Conservation (phyloP, 2,797 vertebrate genomes). For the Perodicticus potto region DNA sequence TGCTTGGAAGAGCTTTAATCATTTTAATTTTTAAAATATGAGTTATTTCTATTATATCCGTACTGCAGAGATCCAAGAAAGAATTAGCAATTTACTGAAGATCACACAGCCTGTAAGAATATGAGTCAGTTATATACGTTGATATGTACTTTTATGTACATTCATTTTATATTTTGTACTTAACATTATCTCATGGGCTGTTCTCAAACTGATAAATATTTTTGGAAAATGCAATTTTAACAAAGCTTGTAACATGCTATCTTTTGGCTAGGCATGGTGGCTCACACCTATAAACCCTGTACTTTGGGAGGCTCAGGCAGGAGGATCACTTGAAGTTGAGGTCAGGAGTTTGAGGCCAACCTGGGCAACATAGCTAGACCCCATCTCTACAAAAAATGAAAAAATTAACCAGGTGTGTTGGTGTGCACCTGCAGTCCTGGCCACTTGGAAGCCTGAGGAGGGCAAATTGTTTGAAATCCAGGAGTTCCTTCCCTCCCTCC, state of each 20-base stretch:
- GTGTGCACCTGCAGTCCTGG: background rate
- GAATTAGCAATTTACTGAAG: background rate
- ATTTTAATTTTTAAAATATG: background rate
- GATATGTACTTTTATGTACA: background rate
- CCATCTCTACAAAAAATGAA: background rate
- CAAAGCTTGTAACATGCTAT: background rate
- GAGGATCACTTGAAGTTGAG: background rate
- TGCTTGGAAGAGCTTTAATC: background rate
- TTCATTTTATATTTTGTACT: background rate
- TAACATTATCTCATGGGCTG: background rate
- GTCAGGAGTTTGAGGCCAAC: background rate
- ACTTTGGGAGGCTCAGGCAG: background rate
- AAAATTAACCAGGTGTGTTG: background rate
- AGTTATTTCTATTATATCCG: background rate
- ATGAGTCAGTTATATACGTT: background rate
- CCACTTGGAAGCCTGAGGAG: background rate
- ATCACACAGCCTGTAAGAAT: background rate
- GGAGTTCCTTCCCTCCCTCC: background rate
- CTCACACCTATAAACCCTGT: background rate
- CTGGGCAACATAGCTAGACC: background rate
- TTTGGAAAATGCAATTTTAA: background rate
- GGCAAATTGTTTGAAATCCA: background rate
- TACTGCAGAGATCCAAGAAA: background rate
- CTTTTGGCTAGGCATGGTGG: background rate
- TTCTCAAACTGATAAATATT: conserved; percentile 11